Percentiles rank a stretch among this genome's conserved stretches.
Evolutionary conservation across 2,797 vertebrate species (phyloP).

Genomic region (Channallabes apus): DNA sequence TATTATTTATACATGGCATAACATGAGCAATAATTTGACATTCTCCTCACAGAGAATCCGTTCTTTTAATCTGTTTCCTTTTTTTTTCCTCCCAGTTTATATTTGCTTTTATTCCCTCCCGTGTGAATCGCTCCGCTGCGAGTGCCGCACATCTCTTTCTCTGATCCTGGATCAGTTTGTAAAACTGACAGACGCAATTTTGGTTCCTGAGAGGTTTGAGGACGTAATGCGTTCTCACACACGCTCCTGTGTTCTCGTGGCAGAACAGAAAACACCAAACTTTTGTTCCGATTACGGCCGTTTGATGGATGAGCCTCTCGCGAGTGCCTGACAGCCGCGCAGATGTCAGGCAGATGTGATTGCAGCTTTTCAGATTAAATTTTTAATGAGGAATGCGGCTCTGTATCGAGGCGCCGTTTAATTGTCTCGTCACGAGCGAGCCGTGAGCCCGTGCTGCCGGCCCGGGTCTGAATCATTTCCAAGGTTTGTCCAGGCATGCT

Average conservation of each 20-base stretch:
- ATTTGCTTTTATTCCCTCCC: not conserved
- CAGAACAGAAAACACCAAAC: slow-evolving; percentile 26
- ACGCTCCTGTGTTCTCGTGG: not conserved
- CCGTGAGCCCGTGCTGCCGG: slow-evolving; percentile 57
- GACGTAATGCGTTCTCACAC: not conserved
- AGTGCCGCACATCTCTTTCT: not conserved
- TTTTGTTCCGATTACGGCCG: slow-evolving; percentile 41
- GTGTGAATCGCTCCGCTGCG: not conserved
- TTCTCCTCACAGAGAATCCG: not conserved
- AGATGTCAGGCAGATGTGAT: slow-evolving; percentile 62
- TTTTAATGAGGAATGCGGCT: slow-evolving; percentile 64
- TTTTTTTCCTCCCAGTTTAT: not conserved
- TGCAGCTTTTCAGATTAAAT: slow-evolving; percentile 61
- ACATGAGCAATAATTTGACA: not conserved
- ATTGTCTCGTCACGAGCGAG: slow-evolving; percentile 65
- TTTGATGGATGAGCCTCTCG: slow-evolving; percentile 54
- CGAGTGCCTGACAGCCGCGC: slow-evolving; percentile 51
- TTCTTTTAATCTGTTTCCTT: not conserved
- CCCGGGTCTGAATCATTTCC: slow-evolving; percentile 66
- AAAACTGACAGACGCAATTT: not conserved
- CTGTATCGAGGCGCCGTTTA: slow-evolving; percentile 59
- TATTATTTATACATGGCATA: not conserved
- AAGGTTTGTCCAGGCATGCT: slow-evolving; percentile 26
- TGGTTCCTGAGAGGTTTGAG: not conserved
- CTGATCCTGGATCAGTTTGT: slow-evolving; percentile 9